A percentile compares a stretch with the other conserved stretches of the same genome.
phyloP scores from a whole-genome alignment of 2,113 vertebrate genomes.

The Cathartes aura region DNA sequence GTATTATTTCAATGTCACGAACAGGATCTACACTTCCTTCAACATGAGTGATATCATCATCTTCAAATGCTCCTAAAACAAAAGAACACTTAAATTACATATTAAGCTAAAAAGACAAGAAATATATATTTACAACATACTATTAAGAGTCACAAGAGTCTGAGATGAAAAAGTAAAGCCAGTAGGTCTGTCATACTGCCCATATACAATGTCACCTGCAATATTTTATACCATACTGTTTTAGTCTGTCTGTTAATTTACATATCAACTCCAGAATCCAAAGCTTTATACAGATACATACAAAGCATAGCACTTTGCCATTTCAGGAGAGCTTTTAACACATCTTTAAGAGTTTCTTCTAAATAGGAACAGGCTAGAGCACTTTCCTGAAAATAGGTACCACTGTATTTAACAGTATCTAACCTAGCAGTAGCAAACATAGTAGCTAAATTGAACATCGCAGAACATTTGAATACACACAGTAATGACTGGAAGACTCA shows the following conservation, averaged over 20 bases:
- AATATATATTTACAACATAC: not conserved
- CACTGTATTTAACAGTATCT: not conserved
- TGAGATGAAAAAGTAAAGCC: not conserved
- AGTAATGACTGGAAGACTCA: not conserved
- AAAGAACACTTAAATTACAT: not conserved
- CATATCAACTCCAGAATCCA: not conserved
- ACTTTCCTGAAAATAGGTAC: not conserved
- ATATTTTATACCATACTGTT: not conserved
- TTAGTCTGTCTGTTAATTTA: not conserved
- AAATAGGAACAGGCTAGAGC: not conserved
- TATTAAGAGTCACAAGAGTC: not conserved
- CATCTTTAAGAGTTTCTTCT: not conserved
- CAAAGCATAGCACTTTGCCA: not conserved
- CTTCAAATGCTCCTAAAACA: constrained; percentile 90
- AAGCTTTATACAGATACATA: not conserved
- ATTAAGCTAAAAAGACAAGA: constrained; percentile 15
- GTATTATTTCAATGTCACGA: constrained; percentile 91
- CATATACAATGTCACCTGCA: not conserved
- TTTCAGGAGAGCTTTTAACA: not conserved
- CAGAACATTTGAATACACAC: constrained; percentile 4
- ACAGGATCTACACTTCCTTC: constrained; percentile 96
- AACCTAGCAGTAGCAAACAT: not conserved
- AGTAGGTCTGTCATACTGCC: not conserved
- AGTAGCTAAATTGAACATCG: not conserved
- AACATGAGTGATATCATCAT: constrained; percentile 96